phyloP scores from a whole-genome alignment of 2,797 vertebrate species.

The Phataginus tetradactyla region DNA sequence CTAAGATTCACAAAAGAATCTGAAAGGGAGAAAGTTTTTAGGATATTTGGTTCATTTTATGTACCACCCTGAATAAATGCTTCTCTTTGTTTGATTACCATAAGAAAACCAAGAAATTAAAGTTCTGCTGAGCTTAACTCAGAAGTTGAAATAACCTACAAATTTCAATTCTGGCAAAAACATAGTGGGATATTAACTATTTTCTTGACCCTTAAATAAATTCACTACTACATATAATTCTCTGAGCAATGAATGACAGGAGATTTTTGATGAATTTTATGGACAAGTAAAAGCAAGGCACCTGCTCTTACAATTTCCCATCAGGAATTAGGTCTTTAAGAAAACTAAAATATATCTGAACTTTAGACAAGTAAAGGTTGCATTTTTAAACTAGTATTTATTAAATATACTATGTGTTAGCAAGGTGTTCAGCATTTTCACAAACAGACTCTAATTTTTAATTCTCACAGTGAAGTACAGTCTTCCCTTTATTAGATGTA shows the following conservation, averaged over 20 bases:
- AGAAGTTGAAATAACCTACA: neutral
- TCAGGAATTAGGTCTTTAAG: neutral
- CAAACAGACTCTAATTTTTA: constrained; percentile 46
- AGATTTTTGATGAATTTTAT: neutral
- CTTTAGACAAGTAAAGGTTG: constrained; percentile 9
- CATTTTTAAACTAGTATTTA: constrained; percentile 24
- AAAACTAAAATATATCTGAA: neutral
- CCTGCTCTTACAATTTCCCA: neutral
- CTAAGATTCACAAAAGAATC: neutral
- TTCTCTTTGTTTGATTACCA: neutral
- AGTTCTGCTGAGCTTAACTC: neutral
- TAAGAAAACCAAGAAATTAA: neutral
- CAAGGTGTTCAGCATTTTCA: neutral
- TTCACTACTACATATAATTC: neutral
- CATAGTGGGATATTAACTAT: neutral
- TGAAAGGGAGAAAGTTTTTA: neutral
- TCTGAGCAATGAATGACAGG: neutral
- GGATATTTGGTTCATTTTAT: constrained; percentile 5
- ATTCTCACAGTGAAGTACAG: neutral
- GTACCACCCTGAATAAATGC: neutral
- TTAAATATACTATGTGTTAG: neutral
- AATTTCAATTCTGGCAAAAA: neutral
- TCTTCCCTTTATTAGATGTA: neutral
- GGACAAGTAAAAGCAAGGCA: neutral
- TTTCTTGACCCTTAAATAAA: constrained; percentile 19